These are phyloP conservation scores for Thecocarcelia acutangulata DNA, from an alignment of 2,888 invertebrate species.

Conservation along the genomic window DNA sequence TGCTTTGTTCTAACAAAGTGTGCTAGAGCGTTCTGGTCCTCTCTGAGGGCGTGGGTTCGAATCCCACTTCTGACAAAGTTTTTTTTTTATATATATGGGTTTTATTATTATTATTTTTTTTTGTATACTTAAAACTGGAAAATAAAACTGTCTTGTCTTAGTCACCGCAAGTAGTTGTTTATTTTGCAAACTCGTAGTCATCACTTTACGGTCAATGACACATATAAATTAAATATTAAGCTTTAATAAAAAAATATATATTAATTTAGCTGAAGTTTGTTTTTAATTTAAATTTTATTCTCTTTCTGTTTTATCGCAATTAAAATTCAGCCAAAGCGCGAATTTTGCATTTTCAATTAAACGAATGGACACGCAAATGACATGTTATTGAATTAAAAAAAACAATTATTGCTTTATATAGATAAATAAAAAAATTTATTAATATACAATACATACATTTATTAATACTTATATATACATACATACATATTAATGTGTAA, in stretches of 20 bases:
- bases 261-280: neutral
- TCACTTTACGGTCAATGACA: constrained; percentile 52
- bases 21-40: constrained; percentile 73
- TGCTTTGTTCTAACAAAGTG: constrained; percentile 56
- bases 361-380: constrained; percentile 35
- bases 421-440: constrained; percentile 5
- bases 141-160: too few relatives aligned
- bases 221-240: constrained; percentile 35
- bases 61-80: constrained; percentile 79
- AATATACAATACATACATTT: too few relatives aligned
- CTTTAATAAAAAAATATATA: constrained; percentile 39
- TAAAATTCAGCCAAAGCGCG: constrained; percentile 40
- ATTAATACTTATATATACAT: too few relatives aligned
- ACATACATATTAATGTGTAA: too few relatives aligned
- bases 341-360: constrained; percentile 64
- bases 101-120: neutral
- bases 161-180: constrained; percentile 1
- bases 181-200: constrained; percentile 37
- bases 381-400: constrained; percentile 41
- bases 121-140: too few relatives aligned
- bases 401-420: neutral
- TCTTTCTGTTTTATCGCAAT: constrained; percentile 31
- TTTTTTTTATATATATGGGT: constrained; percentile 54
- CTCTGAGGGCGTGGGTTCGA: constrained; percentile 81
- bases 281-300: too few relatives aligned